Base-by-base conservation (phyloP, 1,140 invertebrate genomes). In the Megathymus violae region DNA sequence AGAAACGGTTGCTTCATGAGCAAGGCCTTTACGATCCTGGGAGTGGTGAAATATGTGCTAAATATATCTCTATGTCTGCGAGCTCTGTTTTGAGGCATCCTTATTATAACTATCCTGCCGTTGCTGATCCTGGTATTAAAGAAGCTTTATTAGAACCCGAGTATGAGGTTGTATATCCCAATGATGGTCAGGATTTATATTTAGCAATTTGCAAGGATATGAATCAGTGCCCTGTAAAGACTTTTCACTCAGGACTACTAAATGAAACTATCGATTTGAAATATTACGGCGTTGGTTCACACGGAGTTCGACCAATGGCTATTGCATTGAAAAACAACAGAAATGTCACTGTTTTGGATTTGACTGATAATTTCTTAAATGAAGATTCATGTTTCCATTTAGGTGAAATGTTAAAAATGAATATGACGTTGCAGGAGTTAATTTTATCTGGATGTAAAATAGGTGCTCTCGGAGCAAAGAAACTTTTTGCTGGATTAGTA, bases 111-210 rank as follows among this genome's bases (percentile, higher is more conserved):
- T 93, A 92, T 62, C 91, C 91, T 3, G 80, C 82, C 4, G 71
- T 92, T 3, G 36, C 51, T 56, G 91, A 93, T 69, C 92, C 92
- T n/a, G 91, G 91, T 6, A 89, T 92, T 13, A 64, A 78, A 22
- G 71, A 74, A 31, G 91, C 91, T 4, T 76, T 92, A 62, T 67
- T 88, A 11, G 72, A 76, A 62, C 81, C 78, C 61, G 86, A 91
- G 71, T 67, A 76, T 34, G 67, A 69, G 59, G 31, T 76, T 4
- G 62, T 70, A 9, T 89, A 82, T 64, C 69, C 90, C 22, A 78
- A 82, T 56, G 83, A 92, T 58, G 91, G 92, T 5, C 74, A 84
- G 59, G 81, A 84, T 38, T 69, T 85, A 60, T 92, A 92, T 54
- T 64, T 88, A 51, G 68, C 67, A 11, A 3, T 88, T 0, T 92